Evolutionary conservation across 1,140 invertebrate genomes (phyloP).

Genomic region (Musca domestica): DNA sequence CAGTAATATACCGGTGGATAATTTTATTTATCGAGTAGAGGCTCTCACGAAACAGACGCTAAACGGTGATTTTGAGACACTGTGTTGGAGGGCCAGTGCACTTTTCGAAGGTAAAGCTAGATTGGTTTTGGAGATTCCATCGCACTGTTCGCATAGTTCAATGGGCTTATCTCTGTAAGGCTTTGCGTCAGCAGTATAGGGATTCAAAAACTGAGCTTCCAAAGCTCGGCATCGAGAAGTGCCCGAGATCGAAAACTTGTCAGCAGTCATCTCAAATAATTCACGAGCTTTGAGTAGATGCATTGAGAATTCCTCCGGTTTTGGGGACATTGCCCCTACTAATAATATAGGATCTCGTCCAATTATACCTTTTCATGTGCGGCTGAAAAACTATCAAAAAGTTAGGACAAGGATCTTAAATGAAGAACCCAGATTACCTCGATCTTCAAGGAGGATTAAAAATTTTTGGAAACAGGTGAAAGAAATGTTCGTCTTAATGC

Average conservation of each 20-base stretch:
- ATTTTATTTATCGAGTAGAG: no score
- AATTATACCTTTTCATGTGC: slow-evolving; percentile 26
- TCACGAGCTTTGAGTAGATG: no score
- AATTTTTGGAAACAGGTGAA: not conserved
- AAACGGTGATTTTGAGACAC: no score
- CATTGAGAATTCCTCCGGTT: no score
- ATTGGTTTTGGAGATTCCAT: not conserved
- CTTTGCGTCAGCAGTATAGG: slow-evolving; percentile 1
- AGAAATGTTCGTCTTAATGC: slow-evolving; percentile 24
- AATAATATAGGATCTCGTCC: slow-evolving; percentile 6
- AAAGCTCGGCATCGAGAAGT: not conserved
- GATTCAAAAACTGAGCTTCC: not conserved
- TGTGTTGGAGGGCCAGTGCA: not conserved
- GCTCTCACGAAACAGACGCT: no score
- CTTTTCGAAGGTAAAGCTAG: not conserved
- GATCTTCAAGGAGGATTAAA: slow-evolving; percentile 19
- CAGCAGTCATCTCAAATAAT: no score
- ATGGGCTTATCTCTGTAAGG: slow-evolving; percentile 2
- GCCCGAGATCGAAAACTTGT: not conserved
- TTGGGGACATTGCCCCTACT: not conserved
- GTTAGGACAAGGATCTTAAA: slow-evolving; percentile 20
- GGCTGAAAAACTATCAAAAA: slow-evolving; percentile 28
- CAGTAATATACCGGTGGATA: no score
- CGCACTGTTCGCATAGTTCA: not conserved
- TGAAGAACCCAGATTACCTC: not conserved